Evolutionary conservation across 2,797 vertebrate species (phyloP).

Genomic region (Melanogrammus aeglefinus): DNA sequence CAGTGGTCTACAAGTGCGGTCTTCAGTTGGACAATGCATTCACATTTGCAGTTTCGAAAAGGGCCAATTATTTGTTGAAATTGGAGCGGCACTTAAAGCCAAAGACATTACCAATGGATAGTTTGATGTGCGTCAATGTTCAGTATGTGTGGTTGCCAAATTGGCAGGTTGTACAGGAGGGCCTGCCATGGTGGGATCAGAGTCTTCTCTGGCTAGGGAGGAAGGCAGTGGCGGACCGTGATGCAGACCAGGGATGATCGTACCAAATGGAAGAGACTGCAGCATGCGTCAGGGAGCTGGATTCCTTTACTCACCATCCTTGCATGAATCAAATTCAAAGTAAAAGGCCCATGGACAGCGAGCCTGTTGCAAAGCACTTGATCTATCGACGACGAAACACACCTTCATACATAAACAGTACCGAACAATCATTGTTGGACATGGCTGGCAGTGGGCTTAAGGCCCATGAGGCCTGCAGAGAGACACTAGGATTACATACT

Average conservation of each 20-base stretch:
- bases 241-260: slow-evolving; percentile 28
- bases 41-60: slow-evolving; percentile 30
- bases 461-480: slow-evolving; percentile 14
- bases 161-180: slow-evolving; percentile 59
- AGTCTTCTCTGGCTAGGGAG: slow-evolving; percentile 40
- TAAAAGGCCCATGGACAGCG: not conserved
- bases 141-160: slow-evolving; percentile 44
- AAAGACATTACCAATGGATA: slow-evolving; percentile 53
- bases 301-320: not conserved
- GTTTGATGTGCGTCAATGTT: slow-evolving; percentile 43
- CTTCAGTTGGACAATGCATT: slow-evolving; percentile 13
- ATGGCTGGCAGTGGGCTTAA: slow-evolving; percentile 23
- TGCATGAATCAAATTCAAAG: not conserved
- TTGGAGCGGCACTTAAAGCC: slow-evolving; percentile 45
- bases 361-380: not conserved
- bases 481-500: slow-evolving; percentile 27
- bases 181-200: slow-evolving; percentile 48
- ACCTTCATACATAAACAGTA: slow-evolving; percentile 30
- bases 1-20: not conserved
- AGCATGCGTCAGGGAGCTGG: not conserved
- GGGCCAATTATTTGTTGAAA: slow-evolving; percentile 45
- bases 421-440: slow-evolving; percentile 30
- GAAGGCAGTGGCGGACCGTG: slow-evolving; percentile 33
- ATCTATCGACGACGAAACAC: not conserved
- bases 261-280: slow-evolving; percentile 14